Percentiles rank a stretch among this genome's conserved stretches.
Conservation (phyloP, 2,888 invertebrate genomes). For the Xiphydria camelus region DNA sequence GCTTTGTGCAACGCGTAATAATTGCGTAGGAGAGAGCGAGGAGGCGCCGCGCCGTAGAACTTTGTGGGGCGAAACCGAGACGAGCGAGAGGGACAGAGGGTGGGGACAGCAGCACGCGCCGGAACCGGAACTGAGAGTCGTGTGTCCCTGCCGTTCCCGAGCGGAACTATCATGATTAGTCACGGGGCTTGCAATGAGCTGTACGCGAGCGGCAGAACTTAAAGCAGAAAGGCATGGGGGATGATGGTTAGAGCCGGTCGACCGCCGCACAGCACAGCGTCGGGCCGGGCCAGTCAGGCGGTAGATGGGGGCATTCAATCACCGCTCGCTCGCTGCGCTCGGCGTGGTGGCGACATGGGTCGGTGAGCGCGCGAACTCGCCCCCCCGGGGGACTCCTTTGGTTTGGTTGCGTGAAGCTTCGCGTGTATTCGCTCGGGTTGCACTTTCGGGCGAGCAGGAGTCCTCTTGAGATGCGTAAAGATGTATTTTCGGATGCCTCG, state of each 20-base stretch:
- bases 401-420: conserved; percentile 5
- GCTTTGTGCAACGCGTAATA: conserved; percentile 53
- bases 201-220: background rate
- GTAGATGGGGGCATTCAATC: conserved; percentile 15
- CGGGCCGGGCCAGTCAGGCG: background rate
- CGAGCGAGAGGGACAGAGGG: too few relatives aligned
- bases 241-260: conserved; percentile 9
- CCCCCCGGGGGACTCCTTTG: conserved; percentile 5
- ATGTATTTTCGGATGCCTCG: too few relatives aligned
- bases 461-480: background rate
- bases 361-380: conserved; percentile 19
- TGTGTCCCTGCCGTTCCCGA: conserved; percentile 56
- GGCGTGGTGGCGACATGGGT: conserved; percentile 21
- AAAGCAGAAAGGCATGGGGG: conserved; percentile 2
- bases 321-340: conserved; percentile 6
- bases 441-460: background rate
- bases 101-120: conserved; percentile 47
- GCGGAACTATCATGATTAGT: conserved; percentile 59
- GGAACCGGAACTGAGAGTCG: conserved; percentile 57
- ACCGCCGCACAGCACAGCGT: too few relatives aligned
- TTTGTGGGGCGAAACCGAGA: too few relatives aligned
- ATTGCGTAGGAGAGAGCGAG: conserved; percentile 34
- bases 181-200: conserved; percentile 52
- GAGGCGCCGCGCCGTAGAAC: too few relatives aligned
- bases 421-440: background rate